Percentiles rank a stretch among this genome's conserved stretches.
These are phyloP conservation scores for Etheostoma spectabile DNA, from an alignment of 2,113 vertebrate species.

Conservation along the genomic window DNA sequence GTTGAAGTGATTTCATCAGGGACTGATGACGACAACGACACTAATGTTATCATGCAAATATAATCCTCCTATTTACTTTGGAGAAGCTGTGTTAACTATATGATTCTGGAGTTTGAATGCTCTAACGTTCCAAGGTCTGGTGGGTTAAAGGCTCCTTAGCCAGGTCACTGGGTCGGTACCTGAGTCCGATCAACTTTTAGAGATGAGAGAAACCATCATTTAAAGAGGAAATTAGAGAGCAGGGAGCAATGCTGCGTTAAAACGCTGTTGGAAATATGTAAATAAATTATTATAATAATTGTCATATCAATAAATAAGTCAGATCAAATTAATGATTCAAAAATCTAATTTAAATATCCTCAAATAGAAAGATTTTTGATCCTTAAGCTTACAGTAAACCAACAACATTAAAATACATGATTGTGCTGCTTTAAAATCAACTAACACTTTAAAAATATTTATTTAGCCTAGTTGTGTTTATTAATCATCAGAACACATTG, in stretches of 20 bases:
- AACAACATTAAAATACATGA: not conserved
- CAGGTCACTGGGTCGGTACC: not conserved
- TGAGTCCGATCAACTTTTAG: not conserved
- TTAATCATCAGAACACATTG: not conserved
- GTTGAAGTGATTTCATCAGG: rapidly evolving
- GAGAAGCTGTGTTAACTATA: not conserved
- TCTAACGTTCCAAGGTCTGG: not conserved
- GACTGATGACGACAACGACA: not conserved
- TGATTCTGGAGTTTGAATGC: not conserved
- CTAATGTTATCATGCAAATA: not conserved
- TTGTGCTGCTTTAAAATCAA: not conserved
- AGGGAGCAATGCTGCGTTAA: slow-evolving; percentile 21
- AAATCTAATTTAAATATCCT: not conserved
- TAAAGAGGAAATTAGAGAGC: not conserved
- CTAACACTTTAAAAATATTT: not conserved
- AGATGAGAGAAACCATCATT: not conserved
- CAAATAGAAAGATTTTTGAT: not conserved
- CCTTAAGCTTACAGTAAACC: no score
- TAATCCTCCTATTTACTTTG: not conserved
- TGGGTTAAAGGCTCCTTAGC: not conserved
- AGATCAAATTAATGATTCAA: no score
- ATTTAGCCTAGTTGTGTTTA: not conserved
- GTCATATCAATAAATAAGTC: no score
- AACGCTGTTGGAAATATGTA: not conserved
- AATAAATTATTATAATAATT: no score